Conservation (phyloP, 37 sponge, comb jelly and placozoan species). For the Halisarca cf. caerulea region DNA sequence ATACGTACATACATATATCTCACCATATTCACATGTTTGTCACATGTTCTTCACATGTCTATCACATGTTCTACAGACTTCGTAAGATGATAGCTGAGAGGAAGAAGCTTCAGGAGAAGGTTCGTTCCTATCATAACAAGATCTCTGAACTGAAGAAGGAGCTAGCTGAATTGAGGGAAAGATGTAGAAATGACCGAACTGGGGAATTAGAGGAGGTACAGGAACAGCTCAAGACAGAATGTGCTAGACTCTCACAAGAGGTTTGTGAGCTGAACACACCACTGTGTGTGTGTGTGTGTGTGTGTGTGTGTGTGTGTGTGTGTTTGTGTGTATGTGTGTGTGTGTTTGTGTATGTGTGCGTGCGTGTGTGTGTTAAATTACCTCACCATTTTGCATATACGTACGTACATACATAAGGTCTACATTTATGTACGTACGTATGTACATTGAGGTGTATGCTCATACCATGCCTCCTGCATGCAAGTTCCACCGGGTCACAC, state of each 20-base stretch:
- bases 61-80: not conserved
- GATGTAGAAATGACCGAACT: not conserved
- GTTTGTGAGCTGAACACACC: not conserved
- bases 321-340: not conserved
- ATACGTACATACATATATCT: too few relatives aligned
- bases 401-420: not conserved
- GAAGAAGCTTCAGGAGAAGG: conserved; percentile 11
- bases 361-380: not conserved
- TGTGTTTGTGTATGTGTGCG: not conserved
- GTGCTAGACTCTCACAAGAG: not conserved
- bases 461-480: too few relatives aligned
- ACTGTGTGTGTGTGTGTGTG: too few relatives aligned
- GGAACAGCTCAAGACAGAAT: not conserved
- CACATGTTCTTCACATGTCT: not conserved
- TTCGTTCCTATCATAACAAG: not conserved
- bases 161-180: not conserved
- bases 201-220: not conserved
- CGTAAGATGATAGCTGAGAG: not conserved
- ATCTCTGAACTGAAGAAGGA: conserved; percentile 1
- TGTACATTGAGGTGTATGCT: not conserved
- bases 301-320: not conserved
- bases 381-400: not conserved
- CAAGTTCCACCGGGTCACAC: too few relatives aligned
- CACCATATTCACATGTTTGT: too few relatives aligned
- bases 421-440: not conserved